Conservation (phyloP, 2,888 invertebrate genomes). For the Caenorhabditis doughertyi region DNA sequence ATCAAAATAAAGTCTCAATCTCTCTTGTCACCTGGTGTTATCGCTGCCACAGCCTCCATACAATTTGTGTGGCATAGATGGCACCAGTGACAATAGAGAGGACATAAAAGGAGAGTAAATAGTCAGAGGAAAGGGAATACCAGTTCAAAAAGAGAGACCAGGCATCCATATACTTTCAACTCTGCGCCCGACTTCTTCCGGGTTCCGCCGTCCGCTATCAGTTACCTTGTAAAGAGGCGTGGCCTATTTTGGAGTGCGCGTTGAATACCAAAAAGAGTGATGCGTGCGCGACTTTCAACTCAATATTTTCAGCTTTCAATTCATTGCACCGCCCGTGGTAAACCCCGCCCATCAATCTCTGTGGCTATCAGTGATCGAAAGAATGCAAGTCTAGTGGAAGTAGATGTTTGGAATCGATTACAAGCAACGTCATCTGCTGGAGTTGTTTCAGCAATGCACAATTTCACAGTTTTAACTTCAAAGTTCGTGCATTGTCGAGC, state of each 20-base stretch:
- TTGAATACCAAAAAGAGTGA: no score
- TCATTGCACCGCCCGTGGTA: slow-evolving; percentile 64
- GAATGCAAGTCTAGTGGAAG: slow-evolving; percentile 60
- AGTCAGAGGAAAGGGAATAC: neutral
- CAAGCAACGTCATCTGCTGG: slow-evolving; percentile 56
- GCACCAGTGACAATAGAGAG: neutral
- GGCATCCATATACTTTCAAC: neutral
- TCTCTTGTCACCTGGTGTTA: neutral
- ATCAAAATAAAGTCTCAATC: neutral
- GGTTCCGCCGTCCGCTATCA: neutral
- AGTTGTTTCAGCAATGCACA: slow-evolving; percentile 50
- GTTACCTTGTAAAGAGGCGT: neutral
- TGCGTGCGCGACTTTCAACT: neutral
- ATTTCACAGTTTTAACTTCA: slow-evolving; percentile 62
- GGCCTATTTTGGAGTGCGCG: no score
- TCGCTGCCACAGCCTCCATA: neutral
- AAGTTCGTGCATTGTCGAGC: slow-evolving; percentile 69
- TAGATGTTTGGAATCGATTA: slow-evolving; percentile 66
- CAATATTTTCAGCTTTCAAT: slow-evolving; percentile 47
- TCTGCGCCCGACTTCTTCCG: neutral
- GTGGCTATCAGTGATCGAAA: slow-evolving; percentile 55
- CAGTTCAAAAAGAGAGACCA: neutral
- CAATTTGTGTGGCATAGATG: neutral
- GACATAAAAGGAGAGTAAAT: neutral
- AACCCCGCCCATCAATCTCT: slow-evolving; percentile 67